phyloP scores from a whole-genome alignment of 2,888 invertebrate genomes.

The Drosophila longiperda region DNA sequence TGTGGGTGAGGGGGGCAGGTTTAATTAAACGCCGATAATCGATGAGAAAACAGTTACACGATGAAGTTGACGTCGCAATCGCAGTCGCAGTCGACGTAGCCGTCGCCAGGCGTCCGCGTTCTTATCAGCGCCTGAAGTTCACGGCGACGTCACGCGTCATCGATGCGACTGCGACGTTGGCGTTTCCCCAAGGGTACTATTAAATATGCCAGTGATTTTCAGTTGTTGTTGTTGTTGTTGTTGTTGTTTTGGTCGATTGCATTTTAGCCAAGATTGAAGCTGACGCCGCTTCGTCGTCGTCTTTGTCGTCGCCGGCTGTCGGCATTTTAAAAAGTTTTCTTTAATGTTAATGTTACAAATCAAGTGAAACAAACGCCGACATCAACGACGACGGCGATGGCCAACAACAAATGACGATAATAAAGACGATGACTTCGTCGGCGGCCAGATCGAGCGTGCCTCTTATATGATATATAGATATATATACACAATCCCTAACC shows the following conservation, averaged over 20 bases:
- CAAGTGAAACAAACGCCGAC: conserved; percentile 76
- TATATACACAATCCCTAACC: conserved; percentile 48
- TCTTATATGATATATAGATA: conserved; percentile 63
- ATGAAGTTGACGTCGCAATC: conserved; percentile 16
- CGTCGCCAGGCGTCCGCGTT: conserved; percentile 21
- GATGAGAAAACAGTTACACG: conserved; percentile 73
- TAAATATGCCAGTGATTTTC: conserved; percentile 36
- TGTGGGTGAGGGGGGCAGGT: conserved; percentile 29
- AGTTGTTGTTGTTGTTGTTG: conserved; percentile 8
- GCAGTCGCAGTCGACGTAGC: not conserved
- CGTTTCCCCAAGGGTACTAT: conserved; percentile 28
- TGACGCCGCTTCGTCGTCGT: conserved; percentile 14
- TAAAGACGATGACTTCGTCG: conserved; percentile 21
- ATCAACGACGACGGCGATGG: conserved; percentile 29
- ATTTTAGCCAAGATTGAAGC: conserved; percentile 56
- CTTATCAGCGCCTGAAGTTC: conserved; percentile 64
- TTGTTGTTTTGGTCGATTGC: conserved; percentile 45
- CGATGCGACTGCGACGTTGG: conserved; percentile 20
- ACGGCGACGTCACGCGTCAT: conserved; percentile 56
- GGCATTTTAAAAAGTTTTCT: conserved; percentile 71
- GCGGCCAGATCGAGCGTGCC: conserved; percentile 71
- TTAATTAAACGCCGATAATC: conserved; percentile 76
- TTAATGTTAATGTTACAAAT: conserved; percentile 76
- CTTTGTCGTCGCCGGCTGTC: conserved; percentile 38
- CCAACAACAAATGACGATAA: conserved; percentile 16